Evolutionary conservation across 2,797 vertebrate species (phyloP).

Genomic region (Liasis olivaceus): DNA sequence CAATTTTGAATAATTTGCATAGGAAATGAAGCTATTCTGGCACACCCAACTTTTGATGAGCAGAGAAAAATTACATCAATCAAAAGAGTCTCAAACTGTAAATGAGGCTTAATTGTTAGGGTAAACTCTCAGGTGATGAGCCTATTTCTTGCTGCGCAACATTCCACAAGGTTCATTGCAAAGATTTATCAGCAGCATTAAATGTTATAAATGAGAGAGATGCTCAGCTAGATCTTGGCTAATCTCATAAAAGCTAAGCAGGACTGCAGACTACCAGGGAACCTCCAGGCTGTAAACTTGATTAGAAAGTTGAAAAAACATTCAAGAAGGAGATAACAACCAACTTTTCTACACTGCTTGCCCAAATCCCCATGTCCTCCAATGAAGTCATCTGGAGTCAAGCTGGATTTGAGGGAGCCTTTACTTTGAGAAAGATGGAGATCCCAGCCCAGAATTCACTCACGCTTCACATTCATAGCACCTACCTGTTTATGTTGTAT

Average conservation of each 20-base stretch:
- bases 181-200: neutral
- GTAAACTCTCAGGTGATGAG: neutral
- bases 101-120: neutral
- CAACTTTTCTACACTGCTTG: neutral
- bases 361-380: neutral
- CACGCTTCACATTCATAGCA: neutral
- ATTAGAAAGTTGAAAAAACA: neutral
- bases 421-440: neutral
- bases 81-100: neutral
- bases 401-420: neutral
- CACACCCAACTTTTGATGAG: accelerated
- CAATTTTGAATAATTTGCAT: neutral
- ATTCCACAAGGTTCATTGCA: neutral
- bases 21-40: neutral
- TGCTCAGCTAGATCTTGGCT: neutral
- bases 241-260: neutral
- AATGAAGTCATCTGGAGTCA: neutral
- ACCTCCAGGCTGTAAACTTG: neutral
- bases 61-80: neutral
- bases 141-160: neutral
- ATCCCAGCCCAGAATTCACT: neutral
- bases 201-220: neutral
- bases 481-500: neutral
- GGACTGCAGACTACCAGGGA: neutral
- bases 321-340: neutral